Conservation (phyloP, 2,797 vertebrate species). For the Tiaroga cobitis region DNA sequence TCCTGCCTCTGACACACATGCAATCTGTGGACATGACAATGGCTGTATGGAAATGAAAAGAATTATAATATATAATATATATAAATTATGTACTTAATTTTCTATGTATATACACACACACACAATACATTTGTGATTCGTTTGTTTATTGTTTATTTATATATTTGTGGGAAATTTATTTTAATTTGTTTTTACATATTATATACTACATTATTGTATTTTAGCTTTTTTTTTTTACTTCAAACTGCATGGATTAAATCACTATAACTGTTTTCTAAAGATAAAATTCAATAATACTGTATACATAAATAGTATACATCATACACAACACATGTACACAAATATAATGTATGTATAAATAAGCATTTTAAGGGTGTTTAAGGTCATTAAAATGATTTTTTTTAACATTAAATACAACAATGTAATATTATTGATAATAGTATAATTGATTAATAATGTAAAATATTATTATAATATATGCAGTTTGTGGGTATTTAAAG, state of each 20-base stretch:
- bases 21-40: neutral
- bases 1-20: neutral
- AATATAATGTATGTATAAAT: neutral
- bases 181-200: no score
- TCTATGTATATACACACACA: no score
- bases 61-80: no score
- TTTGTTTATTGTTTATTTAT: no score
- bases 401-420: neutral
- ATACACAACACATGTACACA: neutral
- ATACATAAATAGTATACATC: neutral
- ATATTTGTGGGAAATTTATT: no score
- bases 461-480: neutral
- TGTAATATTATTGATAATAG: no score
- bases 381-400: neutral
- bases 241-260: neutral
- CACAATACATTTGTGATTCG: no score
- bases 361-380: neutral
- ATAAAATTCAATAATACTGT: neutral
- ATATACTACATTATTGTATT: no score
- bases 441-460: neutral
- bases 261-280: neutral
- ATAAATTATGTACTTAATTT: no score
- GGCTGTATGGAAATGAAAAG: neutral
- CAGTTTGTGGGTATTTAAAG: neutral
- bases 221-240: neutral